phyloP scores from a whole-genome alignment of 2,888 invertebrate species.

The Smittia aterrima region DNA sequence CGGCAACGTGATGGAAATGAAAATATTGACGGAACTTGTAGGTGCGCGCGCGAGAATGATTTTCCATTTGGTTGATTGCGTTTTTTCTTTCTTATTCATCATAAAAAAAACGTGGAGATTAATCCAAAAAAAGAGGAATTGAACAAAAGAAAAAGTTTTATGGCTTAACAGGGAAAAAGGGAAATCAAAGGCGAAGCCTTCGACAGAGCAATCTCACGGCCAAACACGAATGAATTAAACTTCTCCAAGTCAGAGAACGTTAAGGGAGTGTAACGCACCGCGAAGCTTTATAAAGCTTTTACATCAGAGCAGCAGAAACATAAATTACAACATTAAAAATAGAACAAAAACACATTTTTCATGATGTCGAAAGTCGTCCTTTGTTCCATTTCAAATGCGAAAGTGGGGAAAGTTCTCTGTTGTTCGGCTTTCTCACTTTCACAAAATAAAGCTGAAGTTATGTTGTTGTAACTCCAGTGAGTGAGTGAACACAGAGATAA shows the following conservation, averaged over 20 bases:
- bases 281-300: slow-evolving; percentile 4
- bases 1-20: neutral
- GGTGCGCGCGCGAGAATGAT: neutral
- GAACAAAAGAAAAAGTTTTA: neutral
- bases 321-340: slow-evolving; percentile 31
- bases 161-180: neutral
- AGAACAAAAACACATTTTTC: slow-evolving; percentile 18
- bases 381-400: neutral
- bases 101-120: neutral
- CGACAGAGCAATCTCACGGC: neutral
- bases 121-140: slow-evolving; percentile 4
- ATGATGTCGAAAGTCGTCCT: neutral
- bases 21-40: neutral
- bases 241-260: neutral
- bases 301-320: neutral
- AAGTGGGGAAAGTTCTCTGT: slow-evolving; percentile 1
- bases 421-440: neutral
- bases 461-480: neutral
- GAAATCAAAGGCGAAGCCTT: slow-evolving; percentile 3
- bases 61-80: slow-evolving; percentile 18
- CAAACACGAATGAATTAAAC: neutral
- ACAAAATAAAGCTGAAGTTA: neutral
- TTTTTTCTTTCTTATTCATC: neutral
- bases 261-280: slow-evolving; percentile 16
- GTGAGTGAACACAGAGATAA: neutral